A percentile compares a stretch with the other conserved stretches of the same genome.
Evolutionary conservation across 2,797 vertebrate genomes (phyloP).

Genomic region (Chaetodon trifasciatus): DNA sequence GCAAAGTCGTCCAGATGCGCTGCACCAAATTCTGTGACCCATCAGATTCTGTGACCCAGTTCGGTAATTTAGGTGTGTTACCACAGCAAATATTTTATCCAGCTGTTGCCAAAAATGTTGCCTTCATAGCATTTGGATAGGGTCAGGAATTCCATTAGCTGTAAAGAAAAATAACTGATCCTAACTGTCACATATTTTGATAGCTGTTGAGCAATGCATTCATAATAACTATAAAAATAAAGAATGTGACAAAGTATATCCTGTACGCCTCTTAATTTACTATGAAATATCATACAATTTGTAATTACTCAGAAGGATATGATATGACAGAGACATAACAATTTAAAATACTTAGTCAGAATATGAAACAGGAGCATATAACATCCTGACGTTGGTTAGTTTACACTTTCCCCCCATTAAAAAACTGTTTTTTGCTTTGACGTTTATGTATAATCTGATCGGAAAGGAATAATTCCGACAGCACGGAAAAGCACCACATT

Average conservation of each 20-base stretch:
- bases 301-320: too few relatives aligned
- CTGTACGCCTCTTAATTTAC: background rate
- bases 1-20: background rate
- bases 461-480: background rate
- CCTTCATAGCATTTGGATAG: background rate
- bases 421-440: too few relatives aligned
- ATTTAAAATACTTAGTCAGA: background rate
- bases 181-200: too few relatives aligned
- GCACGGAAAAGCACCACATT: constrained; percentile 55
- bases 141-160: background rate
- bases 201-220: background rate
- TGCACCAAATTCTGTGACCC: background rate
- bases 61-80: background rate
- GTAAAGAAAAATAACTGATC: too few relatives aligned
- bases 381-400: too few relatives aligned
- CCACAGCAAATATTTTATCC: too few relatives aligned
- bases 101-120: too few relatives aligned
- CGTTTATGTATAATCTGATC: background rate
- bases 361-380: background rate
- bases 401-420: fast-evolving
- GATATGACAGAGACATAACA: too few relatives aligned
- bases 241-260: background rate
- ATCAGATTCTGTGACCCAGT: background rate
- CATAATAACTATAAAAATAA: background rate
- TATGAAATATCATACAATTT: background rate